These are phyloP conservation scores for Epicauta chinensis DNA, from an alignment of 1,140 invertebrate species.

Conservation along the genomic window DNA sequence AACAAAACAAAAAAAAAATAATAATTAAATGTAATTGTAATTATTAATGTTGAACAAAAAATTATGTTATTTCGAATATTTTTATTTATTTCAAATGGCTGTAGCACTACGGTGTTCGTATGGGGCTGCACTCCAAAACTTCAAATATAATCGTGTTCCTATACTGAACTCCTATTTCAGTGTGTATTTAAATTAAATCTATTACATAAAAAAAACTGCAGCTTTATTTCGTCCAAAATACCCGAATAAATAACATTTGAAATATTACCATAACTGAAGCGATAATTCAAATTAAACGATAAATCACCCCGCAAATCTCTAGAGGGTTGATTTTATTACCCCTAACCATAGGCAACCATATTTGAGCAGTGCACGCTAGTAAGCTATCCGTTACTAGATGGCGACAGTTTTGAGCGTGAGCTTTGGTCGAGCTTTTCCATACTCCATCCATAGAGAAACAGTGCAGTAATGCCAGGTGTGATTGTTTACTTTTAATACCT, in stretches of 20 bases:
- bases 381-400: background rate
- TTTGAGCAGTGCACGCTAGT: too few relatives aligned
- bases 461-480: background rate
- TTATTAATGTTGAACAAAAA: constrained; percentile 29
- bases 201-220: constrained; percentile 27
- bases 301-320: too few relatives aligned
- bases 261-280: too few relatives aligned
- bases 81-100: constrained; percentile 38
- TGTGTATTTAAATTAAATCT: constrained; percentile 41
- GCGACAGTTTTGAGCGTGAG: background rate
- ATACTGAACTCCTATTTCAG: constrained; percentile 40
- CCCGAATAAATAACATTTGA: too few relatives aligned
- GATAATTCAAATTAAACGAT: too few relatives aligned
- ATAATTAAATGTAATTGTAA: constrained; percentile 33
- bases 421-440: background rate
- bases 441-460: constrained; percentile 2
- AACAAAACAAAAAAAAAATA: constrained; percentile 5
- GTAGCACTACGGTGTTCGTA: constrained; percentile 38
- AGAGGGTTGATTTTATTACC: background rate
- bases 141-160: constrained; percentile 38
- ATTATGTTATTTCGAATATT: constrained; percentile 41
- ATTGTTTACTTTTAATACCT: constrained; percentile 13
- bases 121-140: constrained; percentile 29
- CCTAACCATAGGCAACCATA: background rate
- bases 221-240: too few relatives aligned